phyloP scores from a whole-genome alignment of 2,797 vertebrate genomes.

The Protosalanx chinensis region DNA sequence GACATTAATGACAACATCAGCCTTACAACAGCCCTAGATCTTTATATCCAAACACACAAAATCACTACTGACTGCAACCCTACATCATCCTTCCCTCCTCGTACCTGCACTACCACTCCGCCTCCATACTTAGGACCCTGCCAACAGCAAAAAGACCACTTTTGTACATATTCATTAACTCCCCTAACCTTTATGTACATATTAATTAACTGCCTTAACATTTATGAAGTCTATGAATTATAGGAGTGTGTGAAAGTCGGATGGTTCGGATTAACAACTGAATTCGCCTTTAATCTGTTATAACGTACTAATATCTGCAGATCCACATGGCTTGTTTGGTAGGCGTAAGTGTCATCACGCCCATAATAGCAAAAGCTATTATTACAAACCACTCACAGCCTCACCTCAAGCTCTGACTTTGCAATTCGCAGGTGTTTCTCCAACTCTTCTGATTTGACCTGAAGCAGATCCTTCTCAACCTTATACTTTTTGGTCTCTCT shows the following conservation, averaged over 20 bases:
- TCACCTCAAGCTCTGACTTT: constrained; percentile 35
- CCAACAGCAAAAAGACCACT: neutral
- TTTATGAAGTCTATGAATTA: too few relatives aligned
- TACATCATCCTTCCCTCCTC: neutral
- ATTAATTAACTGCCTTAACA: neutral
- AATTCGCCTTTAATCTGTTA: too few relatives aligned
- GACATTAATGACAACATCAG: constrained; percentile 27
- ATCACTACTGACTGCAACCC: neutral
- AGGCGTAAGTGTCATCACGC: neutral
- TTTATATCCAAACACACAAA: too few relatives aligned
- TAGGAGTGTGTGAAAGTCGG: neutral
- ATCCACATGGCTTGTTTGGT: neutral
- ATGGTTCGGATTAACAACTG: neutral
- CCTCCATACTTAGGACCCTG: neutral
- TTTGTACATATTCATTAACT: neutral
- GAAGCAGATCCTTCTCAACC: constrained; percentile 25
- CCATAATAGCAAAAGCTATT: neutral
- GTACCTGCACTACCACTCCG: neutral
- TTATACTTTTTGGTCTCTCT: constrained; percentile 35
- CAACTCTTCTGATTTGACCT: constrained; percentile 24
- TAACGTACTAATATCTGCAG: too few relatives aligned
- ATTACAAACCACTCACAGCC: neutral
- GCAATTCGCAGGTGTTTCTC: constrained; percentile 34
- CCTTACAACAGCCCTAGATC: constrained; percentile 18
- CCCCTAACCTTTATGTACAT: neutral